phyloP scores from a whole-genome alignment of 2,888 invertebrate species.

The Chromoteleia sp. region DNA sequence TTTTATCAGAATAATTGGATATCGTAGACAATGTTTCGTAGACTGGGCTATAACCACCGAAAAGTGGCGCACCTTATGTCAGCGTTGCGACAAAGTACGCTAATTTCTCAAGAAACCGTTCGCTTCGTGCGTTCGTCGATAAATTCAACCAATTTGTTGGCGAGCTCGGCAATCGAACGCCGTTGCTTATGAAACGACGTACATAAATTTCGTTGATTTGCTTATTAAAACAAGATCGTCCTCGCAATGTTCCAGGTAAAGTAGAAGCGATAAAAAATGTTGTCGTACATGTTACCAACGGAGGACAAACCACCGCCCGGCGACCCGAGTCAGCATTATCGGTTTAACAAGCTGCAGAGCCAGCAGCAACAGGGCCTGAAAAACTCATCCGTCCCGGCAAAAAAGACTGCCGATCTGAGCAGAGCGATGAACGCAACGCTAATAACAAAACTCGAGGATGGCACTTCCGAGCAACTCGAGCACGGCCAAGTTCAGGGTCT shows the following conservation, averaged over 20 bases:
- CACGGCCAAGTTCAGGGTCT: conserved; percentile 68
- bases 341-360: conserved; percentile 69
- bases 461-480: conserved; percentile 65
- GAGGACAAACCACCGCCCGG: conserved; percentile 91
- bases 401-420: conserved; percentile 69
- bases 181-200: background rate
- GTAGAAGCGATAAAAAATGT: conserved; percentile 85
- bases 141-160: background rate
- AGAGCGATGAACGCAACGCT: conserved; percentile 76
- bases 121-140: too few relatives aligned
- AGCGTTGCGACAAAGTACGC: too few relatives aligned
- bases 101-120: too few relatives aligned
- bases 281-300: conserved; percentile 92
- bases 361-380: conserved; percentile 66
- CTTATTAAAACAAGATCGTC: conserved; percentile 42
- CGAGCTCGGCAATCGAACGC: background rate
- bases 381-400: conserved; percentile 71
- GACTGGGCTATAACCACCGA: too few relatives aligned
- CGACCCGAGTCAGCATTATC: conserved; percentile 75
- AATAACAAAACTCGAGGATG: conserved; percentile 72
- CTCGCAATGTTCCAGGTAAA: conserved; percentile 53
- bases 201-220: conserved; percentile 9
- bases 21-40: too few relatives aligned
- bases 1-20: too few relatives aligned
- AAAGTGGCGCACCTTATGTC: too few relatives aligned